phyloP scores from a whole-genome alignment of 2,797 vertebrate genomes.

The Percopsis omiscomaycus region DNA sequence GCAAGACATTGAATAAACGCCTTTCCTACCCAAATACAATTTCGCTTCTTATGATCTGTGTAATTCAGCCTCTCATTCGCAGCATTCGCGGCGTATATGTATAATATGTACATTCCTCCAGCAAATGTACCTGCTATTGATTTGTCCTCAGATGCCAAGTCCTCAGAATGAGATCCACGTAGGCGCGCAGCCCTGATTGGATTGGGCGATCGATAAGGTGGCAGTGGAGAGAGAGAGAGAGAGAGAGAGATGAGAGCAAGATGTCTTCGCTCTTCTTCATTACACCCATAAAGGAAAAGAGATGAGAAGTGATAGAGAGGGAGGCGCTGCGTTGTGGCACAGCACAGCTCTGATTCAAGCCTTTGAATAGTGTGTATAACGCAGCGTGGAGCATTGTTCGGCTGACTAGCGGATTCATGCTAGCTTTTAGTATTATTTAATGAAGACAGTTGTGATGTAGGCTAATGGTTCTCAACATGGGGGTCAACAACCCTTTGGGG shows the following conservation, averaged over 20 bases:
- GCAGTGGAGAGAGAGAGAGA: constrained; percentile 19
- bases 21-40: neutral
- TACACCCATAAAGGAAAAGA: constrained; percentile 68
- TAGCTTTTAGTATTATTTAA: too few species aligned
- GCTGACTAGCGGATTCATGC: too few species aligned
- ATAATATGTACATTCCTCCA: constrained; percentile 39
- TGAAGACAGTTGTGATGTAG: too few species aligned
- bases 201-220: constrained; percentile 64
- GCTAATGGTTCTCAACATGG: too few species aligned
- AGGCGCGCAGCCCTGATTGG: constrained; percentile 69
- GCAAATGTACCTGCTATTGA: constrained; percentile 51
- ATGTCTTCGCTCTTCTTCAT: constrained; percentile 64
- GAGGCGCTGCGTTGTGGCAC: constrained; percentile 47
- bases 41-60: neutral
- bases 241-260: constrained; percentile 29
- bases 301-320: constrained; percentile 61
- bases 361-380: neutral
- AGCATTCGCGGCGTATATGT: constrained; percentile 10
- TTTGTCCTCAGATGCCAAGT: constrained; percentile 58
- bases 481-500: too few species aligned
- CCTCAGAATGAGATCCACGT: constrained; percentile 72
- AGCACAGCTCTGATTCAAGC: constrained; percentile 22
- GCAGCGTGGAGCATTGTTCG: too few species aligned
- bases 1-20: too few species aligned
- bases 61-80: neutral